These are phyloP conservation scores for Channallabes apus DNA, from an alignment of 2,797 vertebrate species.

Conservation along the genomic window DNA sequence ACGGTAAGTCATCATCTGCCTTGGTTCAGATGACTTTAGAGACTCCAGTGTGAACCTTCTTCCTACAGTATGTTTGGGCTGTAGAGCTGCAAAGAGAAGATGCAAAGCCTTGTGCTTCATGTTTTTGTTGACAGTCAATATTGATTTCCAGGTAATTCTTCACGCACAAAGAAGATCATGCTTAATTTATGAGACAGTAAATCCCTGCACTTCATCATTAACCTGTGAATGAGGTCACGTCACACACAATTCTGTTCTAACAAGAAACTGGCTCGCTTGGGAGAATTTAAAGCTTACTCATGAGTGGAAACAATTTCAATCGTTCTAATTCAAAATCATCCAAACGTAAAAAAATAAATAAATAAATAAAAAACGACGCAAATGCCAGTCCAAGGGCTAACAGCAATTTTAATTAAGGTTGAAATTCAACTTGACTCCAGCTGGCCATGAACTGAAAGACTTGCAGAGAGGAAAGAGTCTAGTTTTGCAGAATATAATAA, in stretches of 20 bases:
- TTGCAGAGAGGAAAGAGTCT: not conserved
- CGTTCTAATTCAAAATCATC: not conserved
- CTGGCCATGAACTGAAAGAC: not conserved
- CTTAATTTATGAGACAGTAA: conserved; percentile 36
- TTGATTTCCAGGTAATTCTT: conserved; percentile 39
- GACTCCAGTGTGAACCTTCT: not conserved
- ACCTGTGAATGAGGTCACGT: conserved; percentile 15
- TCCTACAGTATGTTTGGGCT: not conserved
- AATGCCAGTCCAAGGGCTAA: not conserved
- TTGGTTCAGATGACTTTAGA: conserved; percentile 16
- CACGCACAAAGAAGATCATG: conserved; percentile 37
- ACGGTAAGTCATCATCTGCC: not conserved
- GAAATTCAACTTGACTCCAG: not conserved
- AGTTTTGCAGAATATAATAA: not conserved
- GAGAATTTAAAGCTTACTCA: not conserved
- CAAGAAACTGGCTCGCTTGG: not conserved
- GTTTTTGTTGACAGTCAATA: conserved; percentile 38
- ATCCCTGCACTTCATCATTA: conserved; percentile 34
- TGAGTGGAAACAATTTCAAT: not conserved
- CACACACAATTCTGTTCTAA: not conserved
- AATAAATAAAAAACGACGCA: not conserved
- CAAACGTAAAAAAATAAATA: not conserved
- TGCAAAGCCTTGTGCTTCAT: conserved; percentile 13
- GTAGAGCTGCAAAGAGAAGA: not conserved
- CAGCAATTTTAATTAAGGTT: not conserved